These are phyloP conservation scores for Dynastes hyllus DNA, from an alignment of 2,888 invertebrate genomes.

Conservation along the genomic window DNA sequence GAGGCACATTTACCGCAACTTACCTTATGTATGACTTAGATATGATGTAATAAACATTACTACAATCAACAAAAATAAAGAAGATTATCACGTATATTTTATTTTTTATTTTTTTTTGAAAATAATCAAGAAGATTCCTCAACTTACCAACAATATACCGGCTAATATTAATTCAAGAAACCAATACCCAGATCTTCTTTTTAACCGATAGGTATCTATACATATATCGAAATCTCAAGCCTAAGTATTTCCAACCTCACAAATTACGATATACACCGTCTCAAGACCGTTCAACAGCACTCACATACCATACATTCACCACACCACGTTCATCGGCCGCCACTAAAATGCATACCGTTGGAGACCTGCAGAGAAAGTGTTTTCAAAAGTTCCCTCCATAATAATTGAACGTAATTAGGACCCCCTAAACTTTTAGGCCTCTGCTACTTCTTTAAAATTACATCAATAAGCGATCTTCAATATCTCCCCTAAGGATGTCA, in stretches of 20 bases:
- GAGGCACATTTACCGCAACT: too few relatives aligned
- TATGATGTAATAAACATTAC: too few relatives aligned
- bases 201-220: too few relatives aligned
- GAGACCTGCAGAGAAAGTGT: constrained; percentile 42
- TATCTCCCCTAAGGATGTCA: background rate
- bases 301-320: constrained; percentile 20
- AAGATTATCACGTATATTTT: too few relatives aligned
- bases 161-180: too few relatives aligned
- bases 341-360: constrained; percentile 14
- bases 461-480: background rate
- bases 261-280: background rate
- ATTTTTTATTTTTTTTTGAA: too few relatives aligned
- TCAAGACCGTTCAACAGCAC: background rate
- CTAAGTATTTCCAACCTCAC: background rate
- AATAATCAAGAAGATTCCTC: too few relatives aligned
- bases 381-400: constrained; percentile 48
- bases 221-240: background rate
- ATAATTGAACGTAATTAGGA: background rate
- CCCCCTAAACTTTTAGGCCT: constrained; percentile 19
- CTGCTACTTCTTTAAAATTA: background rate
- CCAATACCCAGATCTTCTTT: too few relatives aligned
- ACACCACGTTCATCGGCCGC: constrained; percentile 5
- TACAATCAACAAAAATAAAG: too few relatives aligned
- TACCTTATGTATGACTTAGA: too few relatives aligned
- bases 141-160: too few relatives aligned